phyloP scores from a whole-genome alignment of 2,113 vertebrate species.

The Phalacrocorax aristotelis region DNA sequence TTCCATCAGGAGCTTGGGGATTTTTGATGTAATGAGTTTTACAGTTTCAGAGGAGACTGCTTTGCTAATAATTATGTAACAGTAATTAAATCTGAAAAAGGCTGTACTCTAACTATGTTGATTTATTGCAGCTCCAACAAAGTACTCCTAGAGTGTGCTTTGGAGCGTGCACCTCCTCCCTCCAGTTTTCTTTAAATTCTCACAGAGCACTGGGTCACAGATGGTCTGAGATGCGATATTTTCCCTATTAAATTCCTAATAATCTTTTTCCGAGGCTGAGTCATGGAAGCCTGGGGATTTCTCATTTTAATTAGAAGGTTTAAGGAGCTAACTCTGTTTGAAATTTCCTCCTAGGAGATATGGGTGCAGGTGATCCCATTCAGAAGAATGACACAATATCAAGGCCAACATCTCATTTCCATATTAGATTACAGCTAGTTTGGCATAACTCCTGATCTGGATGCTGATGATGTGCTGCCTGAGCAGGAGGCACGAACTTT shows the following conservation, averaged over 20 bases:
- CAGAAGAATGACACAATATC: constrained; percentile 85
- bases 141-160: constrained; percentile 79
- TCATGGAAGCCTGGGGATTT: constrained; percentile 95
- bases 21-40: constrained; percentile 88
- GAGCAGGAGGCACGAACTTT: constrained; percentile 67
- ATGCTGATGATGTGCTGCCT: constrained; percentile 71
- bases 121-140: constrained; percentile 86
- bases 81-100: constrained; percentile 94
- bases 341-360: constrained; percentile 87
- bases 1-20: constrained; percentile 84
- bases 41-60: constrained; percentile 85
- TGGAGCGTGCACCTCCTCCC: constrained; percentile 79
- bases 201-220: constrained; percentile 94
- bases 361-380: constrained; percentile 90
- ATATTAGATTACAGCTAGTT: constrained; percentile 89
- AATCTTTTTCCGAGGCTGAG: constrained; percentile 95
- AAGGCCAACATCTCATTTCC: constrained; percentile 90
- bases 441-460: constrained; percentile 85
- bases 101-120: constrained; percentile 86
- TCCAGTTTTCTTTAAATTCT: constrained; percentile 90
- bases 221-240: constrained; percentile 95
- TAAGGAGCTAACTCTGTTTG: constrained; percentile 96
- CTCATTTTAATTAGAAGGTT: constrained; percentile 99
- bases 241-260: constrained; percentile 99
- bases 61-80: constrained; percentile 92